Evolutionary conservation across 2,797 vertebrate species (phyloP).

Genomic region (Alosa sapidissima): DNA sequence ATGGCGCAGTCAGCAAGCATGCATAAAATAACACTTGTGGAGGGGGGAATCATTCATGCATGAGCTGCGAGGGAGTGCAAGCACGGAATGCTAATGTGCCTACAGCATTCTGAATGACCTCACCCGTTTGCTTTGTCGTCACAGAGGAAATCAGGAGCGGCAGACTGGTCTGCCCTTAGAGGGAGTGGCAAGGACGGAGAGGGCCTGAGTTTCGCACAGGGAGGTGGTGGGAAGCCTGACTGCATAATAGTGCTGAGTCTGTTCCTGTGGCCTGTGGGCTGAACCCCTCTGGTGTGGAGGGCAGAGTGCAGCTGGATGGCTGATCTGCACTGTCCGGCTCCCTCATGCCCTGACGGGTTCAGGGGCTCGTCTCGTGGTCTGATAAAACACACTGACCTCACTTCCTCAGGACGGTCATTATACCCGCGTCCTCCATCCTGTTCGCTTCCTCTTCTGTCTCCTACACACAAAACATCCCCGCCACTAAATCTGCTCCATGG

Average conservation of each 20-base stretch:
- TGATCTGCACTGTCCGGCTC: constrained; percentile 50
- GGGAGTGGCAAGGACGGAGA: neutral
- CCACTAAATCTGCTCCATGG: constrained; percentile 32
- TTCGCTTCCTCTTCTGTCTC: constrained; percentile 43
- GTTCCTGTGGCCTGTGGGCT: constrained; percentile 54
- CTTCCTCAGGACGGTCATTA: constrained; percentile 53
- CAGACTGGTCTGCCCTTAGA: neutral
- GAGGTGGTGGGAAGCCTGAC: constrained; percentile 55
- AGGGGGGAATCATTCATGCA: constrained; percentile 37
- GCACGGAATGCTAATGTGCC: constrained; percentile 30
- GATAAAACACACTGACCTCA: constrained; percentile 16
- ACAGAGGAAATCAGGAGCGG: neutral
- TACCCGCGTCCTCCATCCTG: constrained; percentile 25
- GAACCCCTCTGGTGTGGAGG: constrained; percentile 35
- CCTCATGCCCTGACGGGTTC: constrained; percentile 6
- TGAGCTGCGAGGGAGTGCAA: constrained; percentile 12
- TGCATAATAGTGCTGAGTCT: constrained; percentile 62
- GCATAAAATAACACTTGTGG: constrained; percentile 35
- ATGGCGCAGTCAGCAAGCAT: constrained; percentile 29
- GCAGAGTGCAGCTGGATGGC: constrained; percentile 62
- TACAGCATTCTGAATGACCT: neutral
- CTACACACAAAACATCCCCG: constrained; percentile 6
- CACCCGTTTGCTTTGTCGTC: constrained; percentile 12
- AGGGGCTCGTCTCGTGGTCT: neutral
- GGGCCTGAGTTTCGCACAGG: neutral